Evolutionary conservation across 2,888 invertebrate species (phyloP).

Genomic region (Amblyteles armatorius): DNA sequence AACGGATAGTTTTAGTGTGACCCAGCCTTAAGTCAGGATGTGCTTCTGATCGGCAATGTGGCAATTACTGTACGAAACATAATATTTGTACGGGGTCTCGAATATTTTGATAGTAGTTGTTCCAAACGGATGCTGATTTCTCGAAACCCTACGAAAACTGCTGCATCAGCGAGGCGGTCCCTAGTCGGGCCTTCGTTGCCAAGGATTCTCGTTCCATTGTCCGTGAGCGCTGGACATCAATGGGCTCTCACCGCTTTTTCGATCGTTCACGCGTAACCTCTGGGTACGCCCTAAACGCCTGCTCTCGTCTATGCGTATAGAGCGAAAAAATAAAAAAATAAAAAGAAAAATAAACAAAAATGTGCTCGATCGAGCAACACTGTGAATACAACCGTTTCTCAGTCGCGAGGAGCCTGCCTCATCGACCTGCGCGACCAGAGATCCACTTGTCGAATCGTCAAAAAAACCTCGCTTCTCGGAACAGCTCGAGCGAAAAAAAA

Average conservation of each 20-base stretch:
- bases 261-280: slow-evolving; percentile 52
- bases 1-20: background rate
- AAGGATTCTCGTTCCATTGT: slow-evolving; percentile 46
- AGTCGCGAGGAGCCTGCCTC: background rate
- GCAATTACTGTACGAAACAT: background rate
- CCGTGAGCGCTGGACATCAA: slow-evolving; percentile 45
- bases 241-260: slow-evolving; percentile 47
- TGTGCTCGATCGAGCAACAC: background rate
- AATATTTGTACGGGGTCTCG: background rate
- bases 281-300: background rate
- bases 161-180: slow-evolving; percentile 29
- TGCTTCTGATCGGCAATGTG: background rate
- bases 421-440: background rate
- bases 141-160: slow-evolving; percentile 32
- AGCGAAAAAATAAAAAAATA: no score
- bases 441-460: background rate
- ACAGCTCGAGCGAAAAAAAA: no score
- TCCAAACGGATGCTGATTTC: slow-evolving; percentile 29
- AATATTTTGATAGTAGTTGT: background rate
- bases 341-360: background rate
- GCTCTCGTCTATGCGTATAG: background rate
- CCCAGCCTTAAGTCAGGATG: background rate
- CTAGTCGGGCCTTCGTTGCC: slow-evolving; percentile 12
- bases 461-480: no score
- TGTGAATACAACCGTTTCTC: background rate